Evolutionary conservation across 2,113 vertebrate genomes (phyloP).

Genomic region (Urocynchramus pylzowi): DNA sequence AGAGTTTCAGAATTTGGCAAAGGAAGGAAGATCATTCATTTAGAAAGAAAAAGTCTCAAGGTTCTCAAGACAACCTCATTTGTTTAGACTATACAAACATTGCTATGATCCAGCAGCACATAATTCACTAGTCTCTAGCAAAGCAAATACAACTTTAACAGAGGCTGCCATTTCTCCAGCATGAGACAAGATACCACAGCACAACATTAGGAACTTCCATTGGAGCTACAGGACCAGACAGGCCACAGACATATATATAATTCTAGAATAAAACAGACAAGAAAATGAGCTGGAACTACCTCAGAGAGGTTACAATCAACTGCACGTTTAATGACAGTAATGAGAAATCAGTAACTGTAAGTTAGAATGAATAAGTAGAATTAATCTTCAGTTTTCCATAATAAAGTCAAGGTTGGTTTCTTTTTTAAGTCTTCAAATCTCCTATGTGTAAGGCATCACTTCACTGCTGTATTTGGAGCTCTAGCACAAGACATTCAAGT

Average conservation of each 20-base stretch:
- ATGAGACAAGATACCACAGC: not conserved
- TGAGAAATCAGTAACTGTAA: not conserved
- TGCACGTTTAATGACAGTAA: not conserved
- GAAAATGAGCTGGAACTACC: not conserved
- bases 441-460: not conserved
- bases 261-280: not conserved
- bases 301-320: not conserved
- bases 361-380: not conserved
- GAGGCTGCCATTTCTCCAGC: not conserved
- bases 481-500: not conserved
- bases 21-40: constrained; percentile 66
- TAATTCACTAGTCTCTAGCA: constrained; percentile 17
- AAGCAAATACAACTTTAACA: constrained; percentile 8
- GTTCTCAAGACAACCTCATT: constrained; percentile 50
- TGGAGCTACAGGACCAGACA: not conserved
- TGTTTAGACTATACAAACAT: constrained; percentile 67
- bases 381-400: not conserved
- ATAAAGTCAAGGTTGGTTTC: not conserved
- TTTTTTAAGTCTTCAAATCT: not conserved
- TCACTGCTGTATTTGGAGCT: not conserved
- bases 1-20: constrained; percentile 67
- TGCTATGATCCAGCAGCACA: constrained; percentile 21
- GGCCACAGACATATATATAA: not conserved
- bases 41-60: constrained; percentile 55
- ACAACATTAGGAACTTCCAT: not conserved